A percentile compares a stretch with the other conserved stretches of the same genome.
These are phyloP conservation scores for Piprites chloris DNA, from an alignment of 2,113 vertebrate genomes.

Conservation along the genomic window DNA sequence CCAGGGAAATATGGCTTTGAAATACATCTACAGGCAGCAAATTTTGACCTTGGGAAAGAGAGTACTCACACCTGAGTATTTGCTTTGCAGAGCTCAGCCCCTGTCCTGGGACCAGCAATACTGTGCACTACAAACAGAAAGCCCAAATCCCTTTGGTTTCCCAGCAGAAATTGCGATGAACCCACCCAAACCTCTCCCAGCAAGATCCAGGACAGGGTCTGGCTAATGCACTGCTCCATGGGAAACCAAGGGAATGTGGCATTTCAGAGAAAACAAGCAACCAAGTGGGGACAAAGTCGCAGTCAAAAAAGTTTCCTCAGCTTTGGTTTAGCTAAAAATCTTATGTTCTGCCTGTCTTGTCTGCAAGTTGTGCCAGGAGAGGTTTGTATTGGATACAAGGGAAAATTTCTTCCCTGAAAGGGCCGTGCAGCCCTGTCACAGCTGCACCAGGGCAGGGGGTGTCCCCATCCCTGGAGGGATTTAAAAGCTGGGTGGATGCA, in stretches of 20 bases:
- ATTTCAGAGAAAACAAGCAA: neutral
- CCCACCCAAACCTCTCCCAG: neutral
- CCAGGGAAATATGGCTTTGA: neutral
- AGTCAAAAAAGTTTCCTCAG: neutral
- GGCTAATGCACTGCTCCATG: neutral
- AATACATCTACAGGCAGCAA: neutral
- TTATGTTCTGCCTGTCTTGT: neutral
- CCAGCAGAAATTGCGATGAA: neutral
- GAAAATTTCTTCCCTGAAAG: too few relatives aligned
- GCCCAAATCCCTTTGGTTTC: neutral
- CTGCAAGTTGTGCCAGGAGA: neutral
- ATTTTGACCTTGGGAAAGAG: neutral
- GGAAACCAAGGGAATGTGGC: neutral
- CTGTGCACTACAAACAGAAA: fast-evolving
- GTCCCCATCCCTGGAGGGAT: too few relatives aligned
- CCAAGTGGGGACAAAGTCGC: fast-evolving
- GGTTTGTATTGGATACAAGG: neutral
- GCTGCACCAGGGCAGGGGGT: neutral
- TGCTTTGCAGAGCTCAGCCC: neutral
- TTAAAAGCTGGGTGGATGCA: neutral
- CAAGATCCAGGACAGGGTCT: fast-evolving
- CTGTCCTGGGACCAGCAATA: neutral
- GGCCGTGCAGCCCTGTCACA: neutral
- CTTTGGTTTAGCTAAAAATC: neutral
- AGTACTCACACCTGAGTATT: neutral